Evolutionary conservation across 35 echinoderm and acorn worm species (phyloP).

Genomic region (Ophioderma brevispina): DNA sequence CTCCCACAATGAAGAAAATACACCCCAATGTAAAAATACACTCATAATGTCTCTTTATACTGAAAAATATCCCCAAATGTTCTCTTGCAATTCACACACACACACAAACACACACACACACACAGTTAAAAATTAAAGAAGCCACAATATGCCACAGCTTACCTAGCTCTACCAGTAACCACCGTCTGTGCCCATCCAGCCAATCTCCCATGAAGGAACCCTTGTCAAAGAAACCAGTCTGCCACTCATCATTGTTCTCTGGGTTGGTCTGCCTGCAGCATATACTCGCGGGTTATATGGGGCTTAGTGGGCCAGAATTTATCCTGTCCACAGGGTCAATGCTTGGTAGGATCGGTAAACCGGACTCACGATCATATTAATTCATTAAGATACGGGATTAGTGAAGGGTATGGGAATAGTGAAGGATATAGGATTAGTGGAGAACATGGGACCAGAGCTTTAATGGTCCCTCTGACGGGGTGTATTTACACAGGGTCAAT

Average conservation of each 20-base stretch:
- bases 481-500: slow-evolving; percentile 74
- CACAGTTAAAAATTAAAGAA: no score
- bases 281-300: slow-evolving; percentile 96
- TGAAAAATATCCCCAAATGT: no score
- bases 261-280: slow-evolving; percentile 84
- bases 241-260: slow-evolving; percentile 78
- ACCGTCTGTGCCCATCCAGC: slow-evolving; percentile 92
- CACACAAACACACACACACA: no score
- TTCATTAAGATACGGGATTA: not conserved
- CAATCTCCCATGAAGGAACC: slow-evolving; percentile 92
- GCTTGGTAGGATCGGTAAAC: slow-evolving; percentile 74
- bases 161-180: slow-evolving; percentile 88
- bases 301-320: slow-evolving; percentile 80
- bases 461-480: no score
- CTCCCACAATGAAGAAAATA: no score
- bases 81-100: no score
- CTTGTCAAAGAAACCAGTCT: slow-evolving; percentile 92
- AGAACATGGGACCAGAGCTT: no score
- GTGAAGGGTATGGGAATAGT: not conserved
- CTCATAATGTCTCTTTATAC: no score
- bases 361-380: slow-evolving; percentile 42
- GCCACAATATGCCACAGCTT: no score
- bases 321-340: slow-evolving; percentile 81
- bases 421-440: no score
- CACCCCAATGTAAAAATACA: no score